Percentiles rank a stretch among this genome's conserved stretches.
phyloP scores from a whole-genome alignment of 2,797 vertebrate species.

The Varecia variegata region DNA sequence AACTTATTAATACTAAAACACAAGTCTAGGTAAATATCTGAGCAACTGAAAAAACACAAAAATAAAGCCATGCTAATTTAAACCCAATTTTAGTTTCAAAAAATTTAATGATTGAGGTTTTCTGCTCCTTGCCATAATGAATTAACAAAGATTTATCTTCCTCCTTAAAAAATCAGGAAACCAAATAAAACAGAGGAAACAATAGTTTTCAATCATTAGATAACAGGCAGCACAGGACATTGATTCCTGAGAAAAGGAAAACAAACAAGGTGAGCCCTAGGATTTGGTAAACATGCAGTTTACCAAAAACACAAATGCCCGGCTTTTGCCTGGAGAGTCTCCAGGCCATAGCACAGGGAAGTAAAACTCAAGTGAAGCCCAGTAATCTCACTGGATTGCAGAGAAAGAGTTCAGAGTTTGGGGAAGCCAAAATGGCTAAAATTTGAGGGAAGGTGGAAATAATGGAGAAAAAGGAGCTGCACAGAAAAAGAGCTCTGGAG shows the following conservation, averaged over 20 bases:
- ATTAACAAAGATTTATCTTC: not conserved
- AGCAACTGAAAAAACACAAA: not conserved
- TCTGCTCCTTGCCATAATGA: not conserved
- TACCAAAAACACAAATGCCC: no score
- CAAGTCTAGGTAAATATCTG: not conserved
- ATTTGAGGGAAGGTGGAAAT: not conserved
- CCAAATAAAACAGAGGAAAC: not conserved
- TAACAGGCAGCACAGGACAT: not conserved
- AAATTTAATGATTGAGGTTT: not conserved
- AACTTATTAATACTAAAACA: constrained; percentile 6
- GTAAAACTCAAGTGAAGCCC: not conserved
- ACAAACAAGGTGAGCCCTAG: not conserved
- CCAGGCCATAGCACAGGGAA: not conserved
- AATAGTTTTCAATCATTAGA: not conserved
- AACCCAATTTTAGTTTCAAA: not conserved
- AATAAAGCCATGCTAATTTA: not conserved
- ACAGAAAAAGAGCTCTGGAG: not conserved
- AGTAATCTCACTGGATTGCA: not conserved
- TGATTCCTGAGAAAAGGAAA: not conserved
- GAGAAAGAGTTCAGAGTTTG: not conserved
- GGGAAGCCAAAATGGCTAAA: not conserved
- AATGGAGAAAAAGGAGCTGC: not conserved
- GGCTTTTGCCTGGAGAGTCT: not conserved
- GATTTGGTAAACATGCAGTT: not conserved
- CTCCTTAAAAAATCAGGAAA: not conserved